These are phyloP conservation scores for Syngnathus rostellatus DNA, from an alignment of 2,797 vertebrate genomes.

Conservation along the genomic window DNA sequence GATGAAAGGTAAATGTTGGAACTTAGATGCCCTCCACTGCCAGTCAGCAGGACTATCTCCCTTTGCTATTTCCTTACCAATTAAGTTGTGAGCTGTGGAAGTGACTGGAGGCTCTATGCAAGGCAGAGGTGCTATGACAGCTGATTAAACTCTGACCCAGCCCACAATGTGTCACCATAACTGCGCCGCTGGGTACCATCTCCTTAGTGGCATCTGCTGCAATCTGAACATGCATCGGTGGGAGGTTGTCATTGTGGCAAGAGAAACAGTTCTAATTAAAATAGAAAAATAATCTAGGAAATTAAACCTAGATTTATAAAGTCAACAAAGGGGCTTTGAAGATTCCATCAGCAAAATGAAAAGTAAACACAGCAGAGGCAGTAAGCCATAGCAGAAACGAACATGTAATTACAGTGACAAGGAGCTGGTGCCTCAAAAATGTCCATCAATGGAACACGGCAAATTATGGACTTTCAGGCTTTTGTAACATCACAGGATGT, in stretches of 20 bases:
- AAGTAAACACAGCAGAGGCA: slow-evolving; percentile 43
- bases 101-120: slow-evolving; percentile 41
- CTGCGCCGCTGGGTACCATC: slow-evolving; percentile 21
- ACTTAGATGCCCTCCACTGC: slow-evolving; percentile 43
- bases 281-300: slow-evolving; percentile 51
- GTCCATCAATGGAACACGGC: slow-evolving; percentile 25
- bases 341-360: slow-evolving; percentile 62
- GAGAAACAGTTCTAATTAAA: slow-evolving; percentile 64
- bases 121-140: slow-evolving; percentile 27
- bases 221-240: slow-evolving; percentile 20
- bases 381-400: slow-evolving; percentile 35
- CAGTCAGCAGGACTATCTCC: slow-evolving; percentile 28
- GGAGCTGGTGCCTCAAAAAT: slow-evolving; percentile 24
- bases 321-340: slow-evolving; percentile 53
- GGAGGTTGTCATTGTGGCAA: slow-evolving; percentile 14
- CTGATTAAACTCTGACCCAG: slow-evolving; percentile 59
- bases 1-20: slow-evolving; percentile 32
- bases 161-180: slow-evolving; percentile 11
- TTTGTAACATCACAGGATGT: background rate
- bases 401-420: slow-evolving; percentile 50
- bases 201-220: slow-evolving; percentile 14
- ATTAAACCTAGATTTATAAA: slow-evolving; percentile 70
- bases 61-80: slow-evolving; percentile 47
- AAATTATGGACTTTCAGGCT: background rate
- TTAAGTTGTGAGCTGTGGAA: slow-evolving; percentile 40